A percentile compares a stretch with the other conserved stretches of the same genome.
Evolutionary conservation across 2,797 vertebrate genomes (phyloP).

Genomic region (Pipistrellus pygmaeus): DNA sequence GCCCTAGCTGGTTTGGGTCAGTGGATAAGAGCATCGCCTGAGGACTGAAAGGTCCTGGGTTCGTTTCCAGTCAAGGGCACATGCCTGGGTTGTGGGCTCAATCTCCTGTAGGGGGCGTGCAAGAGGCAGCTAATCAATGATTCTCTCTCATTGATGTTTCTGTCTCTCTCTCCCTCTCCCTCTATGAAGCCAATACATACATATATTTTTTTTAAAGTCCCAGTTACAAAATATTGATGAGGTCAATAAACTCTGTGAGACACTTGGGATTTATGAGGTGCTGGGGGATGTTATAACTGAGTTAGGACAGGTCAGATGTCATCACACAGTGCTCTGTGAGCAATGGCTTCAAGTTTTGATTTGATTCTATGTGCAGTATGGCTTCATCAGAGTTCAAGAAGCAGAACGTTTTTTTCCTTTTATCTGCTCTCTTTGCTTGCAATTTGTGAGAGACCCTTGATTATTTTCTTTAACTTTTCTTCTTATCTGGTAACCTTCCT

Average conservation of each 20-base stretch:
- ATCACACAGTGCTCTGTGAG: not conserved
- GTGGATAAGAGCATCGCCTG: no score
- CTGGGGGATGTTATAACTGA: not conserved
- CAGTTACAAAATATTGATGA: not conserved
- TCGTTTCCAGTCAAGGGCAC: no score
- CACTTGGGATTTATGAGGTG: not conserved
- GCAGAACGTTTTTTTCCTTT: not conserved
- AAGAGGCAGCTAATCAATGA: no score
- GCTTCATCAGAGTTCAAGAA: not conserved
- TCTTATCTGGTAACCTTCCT: not conserved
- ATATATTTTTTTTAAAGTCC: no score
- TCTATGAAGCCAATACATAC: no score
- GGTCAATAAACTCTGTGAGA: not conserved
- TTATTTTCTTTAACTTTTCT: not conserved
- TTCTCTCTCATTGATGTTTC: no score
- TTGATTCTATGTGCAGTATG: not conserved
- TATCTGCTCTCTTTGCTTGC: not conserved
- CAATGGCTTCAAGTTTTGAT: not conserved
- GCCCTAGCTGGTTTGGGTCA: no score
- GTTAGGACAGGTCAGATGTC: not conserved
- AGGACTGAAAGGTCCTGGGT: no score
- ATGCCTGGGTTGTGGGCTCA: no score
- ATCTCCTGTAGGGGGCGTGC: no score
- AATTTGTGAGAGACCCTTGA: not conserved
- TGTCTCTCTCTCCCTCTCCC: no score